Percentiles rank a stretch among this genome's conserved stretches.
Evolutionary conservation across 2,888 invertebrate genomes (phyloP).

Genomic region (Hoplodrina ambigua): DNA sequence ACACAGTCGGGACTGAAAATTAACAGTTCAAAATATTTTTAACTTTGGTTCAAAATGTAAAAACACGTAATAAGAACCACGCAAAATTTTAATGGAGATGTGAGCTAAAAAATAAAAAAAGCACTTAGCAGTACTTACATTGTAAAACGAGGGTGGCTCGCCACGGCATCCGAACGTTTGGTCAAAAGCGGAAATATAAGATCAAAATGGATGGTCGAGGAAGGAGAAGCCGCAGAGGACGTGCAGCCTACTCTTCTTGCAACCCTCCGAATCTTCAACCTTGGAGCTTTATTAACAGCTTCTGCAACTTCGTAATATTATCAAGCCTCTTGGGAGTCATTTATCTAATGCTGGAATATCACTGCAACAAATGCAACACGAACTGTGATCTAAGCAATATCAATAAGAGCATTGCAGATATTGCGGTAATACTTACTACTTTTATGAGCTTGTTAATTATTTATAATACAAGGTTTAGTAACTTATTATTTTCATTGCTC

Average conservation of each 20-base stretch:
- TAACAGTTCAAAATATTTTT: background rate
- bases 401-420: constrained; percentile 75
- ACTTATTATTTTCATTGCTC: too few species aligned
- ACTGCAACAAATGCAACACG: constrained; percentile 73
- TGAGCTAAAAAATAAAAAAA: constrained; percentile 19
- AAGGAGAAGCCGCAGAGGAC: constrained; percentile 74
- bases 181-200: constrained; percentile 29
- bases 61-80: background rate
- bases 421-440: constrained; percentile 71
- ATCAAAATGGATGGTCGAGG: constrained; percentile 74
- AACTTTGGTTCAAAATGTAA: constrained; percentile 11
- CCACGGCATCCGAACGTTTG: constrained; percentile 3
- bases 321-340: constrained; percentile 74
- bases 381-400: constrained; percentile 73
- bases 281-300: constrained; percentile 64
- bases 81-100: constrained; percentile 39
- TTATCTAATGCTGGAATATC: constrained; percentile 79
- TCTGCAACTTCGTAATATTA: constrained; percentile 75
- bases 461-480: background rate
- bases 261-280: constrained; percentile 39
- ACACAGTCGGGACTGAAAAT: background rate
- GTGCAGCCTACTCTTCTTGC: constrained; percentile 58
- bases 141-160: constrained; percentile 38
- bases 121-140: background rate
- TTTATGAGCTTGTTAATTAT: background rate